Percentiles rank a stretch among this genome's conserved stretches.
Evolutionary conservation across 2,113 vertebrate species (phyloP).

Genomic region (Callopanchax toddi): DNA sequence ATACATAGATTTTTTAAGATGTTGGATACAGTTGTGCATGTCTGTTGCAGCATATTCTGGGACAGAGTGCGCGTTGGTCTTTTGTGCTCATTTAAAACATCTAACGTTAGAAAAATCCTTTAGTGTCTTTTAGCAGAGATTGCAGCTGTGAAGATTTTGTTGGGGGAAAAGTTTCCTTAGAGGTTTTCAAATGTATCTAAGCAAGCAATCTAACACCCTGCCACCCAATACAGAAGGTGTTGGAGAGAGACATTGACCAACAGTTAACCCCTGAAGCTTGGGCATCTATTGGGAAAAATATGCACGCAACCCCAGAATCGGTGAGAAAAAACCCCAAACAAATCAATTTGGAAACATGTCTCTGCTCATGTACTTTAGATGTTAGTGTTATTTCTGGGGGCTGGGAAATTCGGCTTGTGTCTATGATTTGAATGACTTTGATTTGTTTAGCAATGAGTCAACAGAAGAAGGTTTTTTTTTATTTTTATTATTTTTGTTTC

Average conservation of each 20-base stretch:
- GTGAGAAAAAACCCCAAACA: constrained; percentile 79
- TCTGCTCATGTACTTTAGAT: constrained; percentile 76
- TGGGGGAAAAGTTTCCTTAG: constrained; percentile 64
- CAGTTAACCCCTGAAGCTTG: constrained; percentile 83
- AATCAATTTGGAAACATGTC: constrained; percentile 79
- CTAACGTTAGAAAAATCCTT: constrained; percentile 65
- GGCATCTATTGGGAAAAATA: constrained; percentile 83
- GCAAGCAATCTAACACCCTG: constrained; percentile 79
- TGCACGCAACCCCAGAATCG: constrained; percentile 81
- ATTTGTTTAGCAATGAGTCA: constrained; percentile 32
- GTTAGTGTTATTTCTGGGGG: constrained; percentile 65
- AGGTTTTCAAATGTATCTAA: constrained; percentile 75
- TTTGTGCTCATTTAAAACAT: constrained; percentile 67
- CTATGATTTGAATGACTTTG: constrained; percentile 54
- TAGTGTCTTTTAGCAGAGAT: constrained; percentile 69
- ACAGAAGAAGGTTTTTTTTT: constrained; percentile 21
- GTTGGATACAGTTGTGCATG: constrained; percentile 55
- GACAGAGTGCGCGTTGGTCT: constrained; percentile 75
- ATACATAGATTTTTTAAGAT: constrained; percentile 15
- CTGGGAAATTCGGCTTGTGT: constrained; percentile 69
- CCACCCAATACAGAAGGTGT: constrained; percentile 82
- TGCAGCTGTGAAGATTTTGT: constrained; percentile 61
- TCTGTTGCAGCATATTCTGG: constrained; percentile 64
- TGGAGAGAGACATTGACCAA: constrained; percentile 82
- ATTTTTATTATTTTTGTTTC: constrained; percentile 48